phyloP scores from a whole-genome alignment of 2,888 invertebrate species.

The Heliconius cydno region DNA sequence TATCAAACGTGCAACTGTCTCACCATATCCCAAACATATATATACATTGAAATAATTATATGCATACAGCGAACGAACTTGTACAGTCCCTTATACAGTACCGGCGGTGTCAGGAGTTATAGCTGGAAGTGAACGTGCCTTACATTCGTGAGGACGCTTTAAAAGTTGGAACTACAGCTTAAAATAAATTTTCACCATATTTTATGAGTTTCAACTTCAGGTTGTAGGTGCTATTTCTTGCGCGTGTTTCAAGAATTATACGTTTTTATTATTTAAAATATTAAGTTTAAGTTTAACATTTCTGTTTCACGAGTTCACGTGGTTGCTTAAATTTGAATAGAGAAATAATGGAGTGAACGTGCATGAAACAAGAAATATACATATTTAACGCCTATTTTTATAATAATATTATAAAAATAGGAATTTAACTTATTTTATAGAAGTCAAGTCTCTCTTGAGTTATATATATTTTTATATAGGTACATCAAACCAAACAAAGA shows the following conservation, averaged over 20 bases:
- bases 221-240: slow-evolving; percentile 20
- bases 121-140: slow-evolving; percentile 36
- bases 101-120: slow-evolving; percentile 33
- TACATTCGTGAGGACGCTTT: slow-evolving; percentile 37
- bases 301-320: neutral
- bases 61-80: neutral
- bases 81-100: slow-evolving; percentile 10
- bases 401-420: neutral
- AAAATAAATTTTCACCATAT: slow-evolving; percentile 33
- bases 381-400: neutral
- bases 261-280: slow-evolving; percentile 20
- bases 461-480: no score
- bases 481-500: no score
- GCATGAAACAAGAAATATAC: neutral
- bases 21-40: neutral
- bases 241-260: neutral
- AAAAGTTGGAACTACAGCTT: slow-evolving; percentile 34
- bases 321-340: neutral
- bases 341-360: neutral
- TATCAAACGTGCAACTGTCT: no score
- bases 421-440: no score
- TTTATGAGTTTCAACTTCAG: slow-evolving; percentile 33
- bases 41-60: neutral
- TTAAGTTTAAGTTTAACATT: neutral
- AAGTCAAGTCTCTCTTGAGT: no score